Percentiles rank a stretch among this genome's conserved stretches.
These are phyloP conservation scores for Criorhina ranunculi DNA, from an alignment of 2,888 invertebrate species.

Conservation along the genomic window DNA sequence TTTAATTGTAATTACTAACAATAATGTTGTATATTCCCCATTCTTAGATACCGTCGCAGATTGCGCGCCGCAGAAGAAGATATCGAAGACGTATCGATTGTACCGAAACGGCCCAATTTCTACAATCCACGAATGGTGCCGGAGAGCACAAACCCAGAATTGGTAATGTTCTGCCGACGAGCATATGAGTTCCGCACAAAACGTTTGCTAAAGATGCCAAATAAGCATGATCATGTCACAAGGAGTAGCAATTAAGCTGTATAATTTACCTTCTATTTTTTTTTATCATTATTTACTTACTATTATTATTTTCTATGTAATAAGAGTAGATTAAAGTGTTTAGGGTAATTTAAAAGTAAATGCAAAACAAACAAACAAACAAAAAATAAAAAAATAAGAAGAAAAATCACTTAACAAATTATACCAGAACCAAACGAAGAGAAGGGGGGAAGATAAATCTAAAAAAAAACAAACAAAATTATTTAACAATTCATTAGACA, in stretches of 20 bases:
- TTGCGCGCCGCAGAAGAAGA: slow-evolving; percentile 92
- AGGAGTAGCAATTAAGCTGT: slow-evolving; percentile 74
- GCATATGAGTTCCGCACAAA: slow-evolving; percentile 98
- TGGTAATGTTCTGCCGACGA: slow-evolving; percentile 97
- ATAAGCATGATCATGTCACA: slow-evolving; percentile 80
- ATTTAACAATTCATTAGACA: slow-evolving; percentile 59
- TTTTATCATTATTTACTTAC: slow-evolving; percentile 71
- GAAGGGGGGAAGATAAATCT: slow-evolving; percentile 46
- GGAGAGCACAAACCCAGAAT: slow-evolving; percentile 90
- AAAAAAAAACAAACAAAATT: slow-evolving; percentile 41
- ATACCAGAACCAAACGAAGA: slow-evolving; percentile 70
- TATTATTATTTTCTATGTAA: slow-evolving; percentile 76
- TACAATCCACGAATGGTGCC: slow-evolving; percentile 86
- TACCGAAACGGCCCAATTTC: slow-evolving; percentile 88
- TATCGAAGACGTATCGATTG: slow-evolving; percentile 89
- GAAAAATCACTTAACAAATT: slow-evolving; percentile 61
- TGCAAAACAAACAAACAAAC: slow-evolving; percentile 65
- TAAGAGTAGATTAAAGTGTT: slow-evolving; percentile 63
- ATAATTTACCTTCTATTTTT: slow-evolving; percentile 44
- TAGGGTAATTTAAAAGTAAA: slow-evolving; percentile 63
- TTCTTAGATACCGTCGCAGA: slow-evolving; percentile 92
- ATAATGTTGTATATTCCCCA: neutral
- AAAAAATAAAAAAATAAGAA: slow-evolving; percentile 42
- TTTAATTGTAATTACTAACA: neutral
- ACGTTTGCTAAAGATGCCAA: slow-evolving; percentile 84